phyloP scores from a whole-genome alignment of 2,113 vertebrate genomes.

The Merops nubicus region DNA sequence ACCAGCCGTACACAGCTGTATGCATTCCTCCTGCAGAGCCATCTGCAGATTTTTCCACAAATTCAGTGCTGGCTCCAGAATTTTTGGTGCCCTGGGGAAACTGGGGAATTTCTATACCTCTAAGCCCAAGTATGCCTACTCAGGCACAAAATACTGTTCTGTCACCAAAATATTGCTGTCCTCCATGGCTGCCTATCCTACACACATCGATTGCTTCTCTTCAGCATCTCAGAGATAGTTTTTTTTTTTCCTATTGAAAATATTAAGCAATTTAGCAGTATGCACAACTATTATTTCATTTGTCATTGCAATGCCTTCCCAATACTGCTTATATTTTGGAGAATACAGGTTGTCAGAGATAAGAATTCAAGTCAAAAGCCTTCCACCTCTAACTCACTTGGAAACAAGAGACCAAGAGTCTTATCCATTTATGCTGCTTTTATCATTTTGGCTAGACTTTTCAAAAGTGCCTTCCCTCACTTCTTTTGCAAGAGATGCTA shows the following conservation, averaged over 20 bases:
- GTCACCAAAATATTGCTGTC: slow-evolving; percentile 22
- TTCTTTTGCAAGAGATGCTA: not conserved
- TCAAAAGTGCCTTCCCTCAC: not conserved
- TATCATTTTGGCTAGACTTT: not conserved
- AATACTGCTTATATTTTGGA: not conserved
- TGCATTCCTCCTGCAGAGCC: not conserved
- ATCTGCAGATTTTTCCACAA: slow-evolving; percentile 29
- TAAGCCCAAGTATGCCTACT: slow-evolving; percentile 1
- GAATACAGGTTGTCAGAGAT: not conserved
- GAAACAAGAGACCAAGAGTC: not conserved
- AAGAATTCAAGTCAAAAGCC: not conserved
- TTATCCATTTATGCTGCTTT: not conserved
- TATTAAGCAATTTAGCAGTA: not conserved
- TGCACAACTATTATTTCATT: not conserved
- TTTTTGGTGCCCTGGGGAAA: not conserved
- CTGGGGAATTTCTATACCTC: not conserved
- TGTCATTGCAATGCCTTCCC: not conserved
- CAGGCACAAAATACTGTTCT: not conserved
- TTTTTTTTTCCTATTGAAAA: not conserved
- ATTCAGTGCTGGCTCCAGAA: not conserved
- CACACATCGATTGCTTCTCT: not conserved
- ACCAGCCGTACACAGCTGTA: slow-evolving; percentile 10
- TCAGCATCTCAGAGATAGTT: not conserved
- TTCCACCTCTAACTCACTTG: not conserved
- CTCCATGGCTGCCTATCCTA: not conserved